Evolutionary conservation across 30 jellyfish, hydroid and myxozoan species (phyloP), one percentile per base, ranked within the genome.

Genomic region (Chrysaora quinquecirrha): DNA sequence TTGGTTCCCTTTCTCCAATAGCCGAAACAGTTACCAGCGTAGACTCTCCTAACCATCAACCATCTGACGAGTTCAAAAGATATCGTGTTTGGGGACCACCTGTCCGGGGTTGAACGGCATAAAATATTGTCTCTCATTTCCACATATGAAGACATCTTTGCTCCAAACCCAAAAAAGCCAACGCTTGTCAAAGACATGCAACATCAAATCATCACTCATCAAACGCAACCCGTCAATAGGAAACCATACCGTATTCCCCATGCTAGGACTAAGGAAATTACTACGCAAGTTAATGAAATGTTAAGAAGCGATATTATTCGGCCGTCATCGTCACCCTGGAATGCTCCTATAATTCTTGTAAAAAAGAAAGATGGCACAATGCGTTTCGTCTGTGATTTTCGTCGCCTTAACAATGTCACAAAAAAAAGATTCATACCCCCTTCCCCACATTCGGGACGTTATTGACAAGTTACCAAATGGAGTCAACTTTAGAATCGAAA

Each of bases 321-420:
- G 1, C 75, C 35, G 2, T 72, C 84, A 25, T 34, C 16, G 24
- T 76, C 88, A 19, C 79, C 88, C 16, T 76, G 88, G 79, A 76
- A 76, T 3, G 78, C 88, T 18, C 88, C 78, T 22, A 66, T 58
- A 16, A 76, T 76, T 52, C 88, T 76, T 30, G 88, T 76, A 3
- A 65, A 65, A 4, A 65, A 38, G 14, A 14, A 38, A 38, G 54
- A 38, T 38, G 54, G 54, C 11, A 3, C 54, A 14, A 3, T 38
- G 14, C 14, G 54, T 38, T 38, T 38, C 14, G 11, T 38, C 54
- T 38, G 54, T 38, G 54, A 38, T 38, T 38, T 38, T 38, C 54
- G 54, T 6, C 11, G 54, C 14, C 54, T 38, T 14, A 14, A 38
- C 6, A 14, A 14, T 14, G 54, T 38, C 6, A 3, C 54, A n/a